phyloP scores from a whole-genome alignment of 2,888 invertebrate genomes.

The Polylopha cassiicola region DNA sequence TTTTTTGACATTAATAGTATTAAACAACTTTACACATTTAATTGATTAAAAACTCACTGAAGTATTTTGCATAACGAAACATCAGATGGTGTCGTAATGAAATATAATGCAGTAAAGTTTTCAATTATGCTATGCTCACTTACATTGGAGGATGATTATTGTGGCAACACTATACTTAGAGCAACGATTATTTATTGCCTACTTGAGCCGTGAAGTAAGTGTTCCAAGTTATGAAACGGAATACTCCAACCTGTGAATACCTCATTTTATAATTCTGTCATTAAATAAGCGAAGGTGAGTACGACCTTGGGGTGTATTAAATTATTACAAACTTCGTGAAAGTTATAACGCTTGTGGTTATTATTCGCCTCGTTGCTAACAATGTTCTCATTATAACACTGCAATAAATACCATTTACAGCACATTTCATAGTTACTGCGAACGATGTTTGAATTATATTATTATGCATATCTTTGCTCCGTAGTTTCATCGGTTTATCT shows the following conservation, averaged over 20 bases:
- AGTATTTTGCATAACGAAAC: too few species aligned
- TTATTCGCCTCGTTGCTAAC: conserved; percentile 18
- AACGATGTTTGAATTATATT: too few species aligned
- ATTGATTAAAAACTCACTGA: too few species aligned
- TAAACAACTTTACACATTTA: too few species aligned
- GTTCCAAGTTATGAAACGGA: conserved; percentile 14
- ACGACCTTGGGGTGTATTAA: conserved; percentile 35
- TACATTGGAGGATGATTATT: conserved; percentile 1
- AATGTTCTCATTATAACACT: conserved; percentile 16
- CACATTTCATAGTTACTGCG: too few species aligned
- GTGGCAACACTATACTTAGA: neutral
- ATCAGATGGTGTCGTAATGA: too few species aligned
- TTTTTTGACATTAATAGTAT: too few species aligned
- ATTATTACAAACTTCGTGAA: conserved; percentile 31
- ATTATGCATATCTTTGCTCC: too few species aligned
- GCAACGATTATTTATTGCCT: conserved; percentile 7
- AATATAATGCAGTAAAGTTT: too few species aligned
- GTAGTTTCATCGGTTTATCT: too few species aligned
- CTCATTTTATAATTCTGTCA: conserved; percentile 15
- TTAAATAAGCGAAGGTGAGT: conserved; percentile 30
- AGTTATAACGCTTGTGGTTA: conserved; percentile 38
- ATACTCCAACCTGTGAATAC: neutral
- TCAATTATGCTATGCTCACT: too few species aligned
- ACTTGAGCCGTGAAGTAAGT: conserved; percentile 10
- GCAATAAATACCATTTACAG: conserved; percentile 12